A percentile compares a stretch with the other conserved stretches of the same genome.
Conservation (phyloP, 2,113 vertebrate species). For the Melanerpes aurifrons region DNA sequence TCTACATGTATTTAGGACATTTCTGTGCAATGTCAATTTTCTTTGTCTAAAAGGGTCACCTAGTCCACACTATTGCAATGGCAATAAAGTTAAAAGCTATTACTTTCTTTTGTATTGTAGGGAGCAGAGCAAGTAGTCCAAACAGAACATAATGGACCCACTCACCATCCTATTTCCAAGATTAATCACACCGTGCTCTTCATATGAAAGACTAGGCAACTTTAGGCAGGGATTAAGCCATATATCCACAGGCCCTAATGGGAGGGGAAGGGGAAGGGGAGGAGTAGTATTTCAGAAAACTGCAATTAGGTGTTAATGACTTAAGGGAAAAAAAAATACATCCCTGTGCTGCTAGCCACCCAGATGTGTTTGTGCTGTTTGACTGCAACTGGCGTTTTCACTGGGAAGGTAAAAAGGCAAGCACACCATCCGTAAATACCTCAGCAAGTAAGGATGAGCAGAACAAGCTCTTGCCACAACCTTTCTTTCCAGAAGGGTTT, state of each 20-base stretch:
- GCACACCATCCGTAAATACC: not conserved
- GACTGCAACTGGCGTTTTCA: not conserved
- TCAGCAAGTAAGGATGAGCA: not conserved
- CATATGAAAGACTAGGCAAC: accelerated
- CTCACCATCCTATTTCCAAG: not conserved
- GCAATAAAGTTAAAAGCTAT: not conserved
- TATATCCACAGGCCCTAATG: not conserved
- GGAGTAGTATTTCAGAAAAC: not conserved
- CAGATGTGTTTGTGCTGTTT: accelerated
- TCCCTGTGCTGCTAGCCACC: not conserved
- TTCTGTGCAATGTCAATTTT: not conserved
- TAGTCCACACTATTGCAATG: not conserved
- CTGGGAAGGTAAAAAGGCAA: not conserved
- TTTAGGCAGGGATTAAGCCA: not conserved
- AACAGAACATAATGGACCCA: accelerated
- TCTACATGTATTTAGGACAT: not conserved
- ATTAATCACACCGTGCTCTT: not conserved
- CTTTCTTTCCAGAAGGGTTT: not conserved
- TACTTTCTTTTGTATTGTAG: not conserved
- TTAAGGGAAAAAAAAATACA: not conserved
- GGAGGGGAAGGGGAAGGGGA: not conserved
- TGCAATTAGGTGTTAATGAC: not conserved
- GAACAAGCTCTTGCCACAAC: not conserved
- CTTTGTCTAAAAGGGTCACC: not conserved
- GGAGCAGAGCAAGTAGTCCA: not conserved